These are phyloP conservation scores for Onychomys leucogaster DNA, from an alignment of 2,797 vertebrate genomes.

Conservation along the genomic window DNA sequence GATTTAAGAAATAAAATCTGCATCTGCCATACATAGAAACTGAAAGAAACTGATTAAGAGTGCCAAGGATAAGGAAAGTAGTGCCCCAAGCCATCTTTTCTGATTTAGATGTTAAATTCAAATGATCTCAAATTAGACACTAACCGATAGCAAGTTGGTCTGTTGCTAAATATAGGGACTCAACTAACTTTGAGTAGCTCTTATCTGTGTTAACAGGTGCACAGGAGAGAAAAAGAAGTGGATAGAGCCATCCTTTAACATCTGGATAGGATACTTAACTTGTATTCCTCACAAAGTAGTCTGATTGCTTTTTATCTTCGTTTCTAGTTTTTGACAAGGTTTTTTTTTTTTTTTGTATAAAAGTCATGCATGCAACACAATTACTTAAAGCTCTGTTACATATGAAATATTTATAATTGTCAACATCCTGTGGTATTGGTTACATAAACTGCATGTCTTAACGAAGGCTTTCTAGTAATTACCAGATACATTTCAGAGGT, in stretches of 20 bases:
- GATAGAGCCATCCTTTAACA: constrained; percentile 49
- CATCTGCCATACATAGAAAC: constrained; percentile 72
- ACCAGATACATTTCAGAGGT: constrained; percentile 18
- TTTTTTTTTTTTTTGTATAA: constrained; percentile 58
- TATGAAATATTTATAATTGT: constrained; percentile 45
- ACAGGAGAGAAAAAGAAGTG: constrained; percentile 17
- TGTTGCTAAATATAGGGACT: constrained; percentile 71
- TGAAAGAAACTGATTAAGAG: constrained; percentile 78
- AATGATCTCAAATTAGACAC: constrained; percentile 79
- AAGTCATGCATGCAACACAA: not conserved
- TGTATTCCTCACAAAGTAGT: constrained; percentile 71
- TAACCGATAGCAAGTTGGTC: constrained; percentile 74
- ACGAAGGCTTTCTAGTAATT: constrained; percentile 30
- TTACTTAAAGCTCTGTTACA: constrained; percentile 30
- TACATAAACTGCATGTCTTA: not conserved
- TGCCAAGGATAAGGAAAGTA: constrained; percentile 2
- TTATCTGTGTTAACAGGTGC: constrained; percentile 73
- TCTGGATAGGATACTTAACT: constrained; percentile 57
- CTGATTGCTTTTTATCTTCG: constrained; percentile 58
- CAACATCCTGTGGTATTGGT: not conserved
- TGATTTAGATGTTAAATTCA: constrained; percentile 78
- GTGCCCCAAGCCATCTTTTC: constrained; percentile 70
- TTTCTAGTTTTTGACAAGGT: constrained; percentile 61
- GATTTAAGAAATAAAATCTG: constrained; percentile 71
- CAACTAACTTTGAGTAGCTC: constrained; percentile 63